Evolutionary conservation across 2,797 vertebrate genomes (phyloP), one percentile per base, ranked within the genome.

Genomic region (Scomberomorus guttatus): DNA sequence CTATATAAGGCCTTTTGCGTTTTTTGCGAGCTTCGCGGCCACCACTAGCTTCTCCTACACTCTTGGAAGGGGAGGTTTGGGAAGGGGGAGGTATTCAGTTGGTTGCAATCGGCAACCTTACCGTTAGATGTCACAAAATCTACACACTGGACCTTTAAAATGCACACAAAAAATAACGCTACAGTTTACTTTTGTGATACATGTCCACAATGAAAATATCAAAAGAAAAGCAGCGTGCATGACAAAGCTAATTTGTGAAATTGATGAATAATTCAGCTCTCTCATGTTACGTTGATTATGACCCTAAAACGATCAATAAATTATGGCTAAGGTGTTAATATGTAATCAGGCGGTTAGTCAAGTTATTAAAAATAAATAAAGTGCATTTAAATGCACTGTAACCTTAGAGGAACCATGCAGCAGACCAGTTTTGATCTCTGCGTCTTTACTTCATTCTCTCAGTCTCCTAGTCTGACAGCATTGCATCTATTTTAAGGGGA

Each of bases 391-490:
- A 77, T 14, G n/a, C 22, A 25, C 1, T 42, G 11, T 25, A 48
- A 32, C 59, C 56, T 62, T 1, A 5, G 56, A 66, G 8, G n/a
- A 75, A 34, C 15, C 64, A 18, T 29, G 42, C 68, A 46, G 42
- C 54, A 22, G 50, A 62, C 74, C 17, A 27, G 29, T 81, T 88
- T 69, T 71, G 37, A 79, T 81, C 70, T 61, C 29, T 39, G 13
- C 63, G n/a, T 63, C 71, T 78, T 69, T 29, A 62, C 81, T 82
- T 89, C 65, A 81, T 86, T 85, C 72, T 73, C 80, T 76, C 70
- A 68, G 46, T 79, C 75, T 90, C 75, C 50, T 68, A 91, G 89
- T 93, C 93, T 93, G 90, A 94, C 89, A 84, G 89, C 93, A 92
- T 85, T 46, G 60, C 71, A 70, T 83, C 87, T 93, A 93, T 94